These are phyloP conservation scores for Lasioglossum marginatum DNA, from an alignment of 2,888 invertebrate genomes.

Conservation along the genomic window DNA sequence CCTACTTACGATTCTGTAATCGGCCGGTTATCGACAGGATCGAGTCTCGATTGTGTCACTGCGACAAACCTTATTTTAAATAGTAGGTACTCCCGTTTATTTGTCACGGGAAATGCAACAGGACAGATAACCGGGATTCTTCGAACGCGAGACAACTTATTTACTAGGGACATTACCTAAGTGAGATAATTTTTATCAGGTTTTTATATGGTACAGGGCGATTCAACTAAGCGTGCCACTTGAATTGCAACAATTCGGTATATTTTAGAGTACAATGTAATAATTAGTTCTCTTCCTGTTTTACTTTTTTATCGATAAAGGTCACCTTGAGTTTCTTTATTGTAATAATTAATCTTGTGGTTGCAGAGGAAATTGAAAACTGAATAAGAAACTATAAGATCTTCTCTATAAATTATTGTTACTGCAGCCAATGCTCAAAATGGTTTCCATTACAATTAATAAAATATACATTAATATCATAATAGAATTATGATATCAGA, in stretches of 20 bases:
- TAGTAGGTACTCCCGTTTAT: slow-evolving; percentile 5
- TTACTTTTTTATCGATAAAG: background rate
- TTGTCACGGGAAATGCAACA: background rate
- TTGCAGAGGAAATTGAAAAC: background rate
- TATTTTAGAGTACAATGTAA: no score
- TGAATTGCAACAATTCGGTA: no score
- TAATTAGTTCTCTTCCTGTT: no score
- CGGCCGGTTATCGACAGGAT: slow-evolving; percentile 46
- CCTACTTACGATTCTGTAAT: slow-evolving; percentile 42
- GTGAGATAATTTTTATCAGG: background rate
- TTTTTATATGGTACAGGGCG: background rate
- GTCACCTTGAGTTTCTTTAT: background rate
- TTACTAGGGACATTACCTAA: background rate
- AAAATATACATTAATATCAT: no score
- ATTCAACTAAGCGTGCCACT: background rate
- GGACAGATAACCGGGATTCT: background rate
- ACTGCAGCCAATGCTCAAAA: no score
- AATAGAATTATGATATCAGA: no score
- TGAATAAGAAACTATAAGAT: background rate
- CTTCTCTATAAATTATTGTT: no score
- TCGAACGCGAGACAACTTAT: background rate
- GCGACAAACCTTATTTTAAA: slow-evolving; percentile 36
- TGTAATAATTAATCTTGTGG: background rate
- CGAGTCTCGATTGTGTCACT: slow-evolving; percentile 45
- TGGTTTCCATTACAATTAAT: no score